A percentile compares a stretch with the other conserved stretches of the same genome.
Evolutionary conservation across 2,113 vertebrate species (phyloP).

Genomic region (Neogale vison): DNA sequence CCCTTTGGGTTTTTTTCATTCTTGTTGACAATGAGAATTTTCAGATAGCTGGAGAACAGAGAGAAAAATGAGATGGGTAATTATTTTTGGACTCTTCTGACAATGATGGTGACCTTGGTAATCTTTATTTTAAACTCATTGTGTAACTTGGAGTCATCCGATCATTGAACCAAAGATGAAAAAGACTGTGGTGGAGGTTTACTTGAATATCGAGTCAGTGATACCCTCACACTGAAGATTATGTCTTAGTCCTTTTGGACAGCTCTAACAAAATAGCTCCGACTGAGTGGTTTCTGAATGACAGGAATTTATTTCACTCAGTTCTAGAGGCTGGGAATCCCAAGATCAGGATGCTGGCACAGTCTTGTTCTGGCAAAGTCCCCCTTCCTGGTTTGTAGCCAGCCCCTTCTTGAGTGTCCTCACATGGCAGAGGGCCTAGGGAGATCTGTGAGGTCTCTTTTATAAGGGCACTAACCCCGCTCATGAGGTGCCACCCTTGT

Average conservation of each 20-base stretch:
- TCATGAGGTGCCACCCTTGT: not conserved
- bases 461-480: not conserved
- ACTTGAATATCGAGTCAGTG: not conserved
- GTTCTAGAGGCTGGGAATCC: not conserved
- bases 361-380: not conserved
- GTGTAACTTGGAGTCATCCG: not conserved
- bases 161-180: not conserved
- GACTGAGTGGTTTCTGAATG: not conserved
- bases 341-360: not conserved
- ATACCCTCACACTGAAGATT: not conserved
- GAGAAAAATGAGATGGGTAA: not conserved
- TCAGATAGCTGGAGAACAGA: not conserved
- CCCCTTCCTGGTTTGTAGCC: not conserved
- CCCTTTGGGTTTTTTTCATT: not conserved
- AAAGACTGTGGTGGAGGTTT: not conserved
- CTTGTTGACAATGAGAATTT: conserved; percentile 21
- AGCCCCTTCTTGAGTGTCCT: not conserved
- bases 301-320: not conserved
- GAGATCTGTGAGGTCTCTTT: not conserved
- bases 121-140: conserved; percentile 16
- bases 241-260: not conserved
- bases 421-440: not conserved
- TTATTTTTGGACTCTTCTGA: not conserved
- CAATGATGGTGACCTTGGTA: not conserved
- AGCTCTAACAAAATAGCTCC: not conserved